Base-by-base conservation (phyloP, 1,140 invertebrate genomes). In the Chymomyza costata region DNA sequence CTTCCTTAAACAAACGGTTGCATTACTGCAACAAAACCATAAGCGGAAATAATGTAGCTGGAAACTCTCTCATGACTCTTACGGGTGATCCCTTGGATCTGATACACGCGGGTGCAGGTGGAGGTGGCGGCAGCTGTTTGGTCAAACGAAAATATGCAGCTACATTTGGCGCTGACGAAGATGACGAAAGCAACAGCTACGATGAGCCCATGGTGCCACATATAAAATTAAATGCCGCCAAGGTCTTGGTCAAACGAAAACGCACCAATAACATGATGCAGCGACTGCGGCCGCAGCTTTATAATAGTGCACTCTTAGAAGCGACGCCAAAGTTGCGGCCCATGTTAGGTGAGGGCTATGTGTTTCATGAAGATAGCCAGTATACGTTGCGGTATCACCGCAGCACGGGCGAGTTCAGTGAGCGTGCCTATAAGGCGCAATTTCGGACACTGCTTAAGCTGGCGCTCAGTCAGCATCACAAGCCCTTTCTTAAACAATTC, bases 341-440 rank as follows among this genome's bases (percentile, higher is more conserved):
- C 13, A 52, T 50, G 2, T 52, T 82, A 8, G 73, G 78, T 21
- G 82, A 84, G 30, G 82, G 73, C 16, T 84, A 81, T 19, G 67
- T 81, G 38, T 84, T 84, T 50, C 78, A 84, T 35, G 63, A 78
- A 54, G 78, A 84, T 21, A 66, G 19, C 47, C 65, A 82, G 44
- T 78, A 71, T 49, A 82, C 78, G 45, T 37, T 84, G 39, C 67
- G 61, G 16, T 84, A 84, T 47, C 82, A 84, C 52, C 78, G 82
- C 55, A 84, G 82, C 57, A 74, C 71, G 38, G 83, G 73, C 1
- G 83, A 85, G 59, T 80, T 85, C 47, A 85, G 65, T 57, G 68
- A 76, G 45, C 69, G 81, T 5, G 70, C 81, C 19, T 85, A 67
- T 38, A 85, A 80, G 54, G 59, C 78, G 28, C 83, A 85, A 50